Conservation (phyloP, 2,113 vertebrate genomes). For the Corydoras sp. region DNA sequence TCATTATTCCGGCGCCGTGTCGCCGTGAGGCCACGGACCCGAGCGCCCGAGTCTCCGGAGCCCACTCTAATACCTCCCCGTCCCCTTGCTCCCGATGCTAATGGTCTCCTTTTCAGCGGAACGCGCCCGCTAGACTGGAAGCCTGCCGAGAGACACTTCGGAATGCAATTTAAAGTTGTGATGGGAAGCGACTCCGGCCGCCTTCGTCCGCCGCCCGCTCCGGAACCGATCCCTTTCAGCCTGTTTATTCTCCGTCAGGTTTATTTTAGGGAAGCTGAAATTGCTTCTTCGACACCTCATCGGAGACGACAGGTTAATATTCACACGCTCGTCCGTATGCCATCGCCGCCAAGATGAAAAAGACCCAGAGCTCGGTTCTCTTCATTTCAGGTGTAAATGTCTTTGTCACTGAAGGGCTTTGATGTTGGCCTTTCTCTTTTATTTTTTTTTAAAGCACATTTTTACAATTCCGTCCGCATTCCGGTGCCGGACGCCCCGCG, state of each 20-base stretch:
- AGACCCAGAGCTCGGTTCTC: neutral
- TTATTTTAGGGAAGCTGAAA: constrained; percentile 17
- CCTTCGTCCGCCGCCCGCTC: constrained; percentile 26
- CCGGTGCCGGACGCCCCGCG: no score
- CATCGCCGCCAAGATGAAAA: neutral
- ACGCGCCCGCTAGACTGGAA: constrained; percentile 42
- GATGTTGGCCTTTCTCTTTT: neutral
- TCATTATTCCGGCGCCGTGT: constrained; percentile 56
- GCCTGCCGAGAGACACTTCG: constrained; percentile 47
- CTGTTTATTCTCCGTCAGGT: neutral
- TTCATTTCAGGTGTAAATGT: constrained; percentile 5
- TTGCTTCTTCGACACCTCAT: constrained; percentile 9
- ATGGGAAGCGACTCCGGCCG: constrained; percentile 41
- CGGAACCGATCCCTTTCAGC: neutral
- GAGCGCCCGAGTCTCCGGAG: constrained; percentile 49
- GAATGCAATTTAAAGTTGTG: constrained; percentile 50
- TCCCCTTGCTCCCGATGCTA: constrained; percentile 59
- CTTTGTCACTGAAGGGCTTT: constrained; percentile 10
- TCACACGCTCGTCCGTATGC: neutral
- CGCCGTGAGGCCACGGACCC: constrained; percentile 52
- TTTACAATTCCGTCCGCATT: no score
- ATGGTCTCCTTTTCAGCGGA: constrained; percentile 52
- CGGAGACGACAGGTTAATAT: neutral
- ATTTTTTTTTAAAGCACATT: no score
- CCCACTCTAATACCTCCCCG: constrained; percentile 56